Conservation (phyloP, 1,140 invertebrate genomes). For the Pseudomyrmex sp. region DNA sequence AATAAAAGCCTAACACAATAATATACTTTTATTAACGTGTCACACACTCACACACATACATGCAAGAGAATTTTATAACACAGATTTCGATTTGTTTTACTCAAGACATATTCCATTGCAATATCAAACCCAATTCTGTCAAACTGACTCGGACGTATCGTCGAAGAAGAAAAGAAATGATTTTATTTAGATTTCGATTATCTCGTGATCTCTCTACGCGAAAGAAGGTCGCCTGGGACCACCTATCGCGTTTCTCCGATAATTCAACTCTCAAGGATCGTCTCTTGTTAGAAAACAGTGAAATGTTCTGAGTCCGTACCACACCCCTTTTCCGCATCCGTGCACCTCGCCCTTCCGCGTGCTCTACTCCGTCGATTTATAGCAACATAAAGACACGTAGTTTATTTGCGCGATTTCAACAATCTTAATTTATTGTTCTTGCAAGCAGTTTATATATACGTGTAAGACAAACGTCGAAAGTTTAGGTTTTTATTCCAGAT, state of each 20-base stretch:
- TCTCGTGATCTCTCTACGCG: slow-evolving; percentile 69
- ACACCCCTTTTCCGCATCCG: slow-evolving; percentile 58
- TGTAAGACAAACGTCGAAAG: background rate
- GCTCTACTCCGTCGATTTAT: slow-evolving; percentile 34
- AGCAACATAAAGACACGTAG: background rate
- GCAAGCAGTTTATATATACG: no score
- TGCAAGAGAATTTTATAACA: background rate
- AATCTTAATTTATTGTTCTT: background rate
- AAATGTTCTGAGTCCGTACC: slow-evolving; percentile 65
- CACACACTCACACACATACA: no score
- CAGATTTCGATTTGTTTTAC: background rate
- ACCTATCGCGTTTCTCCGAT: slow-evolving; percentile 78
- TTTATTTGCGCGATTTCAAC: slow-evolving; percentile 4
- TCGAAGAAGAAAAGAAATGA: slow-evolving; percentile 59
- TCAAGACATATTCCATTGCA: slow-evolving; percentile 4
- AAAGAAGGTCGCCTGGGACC: slow-evolving; percentile 77
- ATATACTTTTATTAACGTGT: background rate
- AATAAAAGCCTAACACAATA: background rate
- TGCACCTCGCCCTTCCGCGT: slow-evolving; percentile 31
- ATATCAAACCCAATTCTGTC: slow-evolving; percentile 72
- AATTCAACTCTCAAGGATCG: slow-evolving; percentile 78
- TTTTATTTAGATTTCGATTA: slow-evolving; percentile 82
- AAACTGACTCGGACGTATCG: slow-evolving; percentile 67
- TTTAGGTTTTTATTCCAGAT: slow-evolving; percentile 15
- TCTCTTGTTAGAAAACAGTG: slow-evolving; percentile 71